Conservation (phyloP, 2,113 vertebrate genomes). For the Globicephala melas region DNA sequence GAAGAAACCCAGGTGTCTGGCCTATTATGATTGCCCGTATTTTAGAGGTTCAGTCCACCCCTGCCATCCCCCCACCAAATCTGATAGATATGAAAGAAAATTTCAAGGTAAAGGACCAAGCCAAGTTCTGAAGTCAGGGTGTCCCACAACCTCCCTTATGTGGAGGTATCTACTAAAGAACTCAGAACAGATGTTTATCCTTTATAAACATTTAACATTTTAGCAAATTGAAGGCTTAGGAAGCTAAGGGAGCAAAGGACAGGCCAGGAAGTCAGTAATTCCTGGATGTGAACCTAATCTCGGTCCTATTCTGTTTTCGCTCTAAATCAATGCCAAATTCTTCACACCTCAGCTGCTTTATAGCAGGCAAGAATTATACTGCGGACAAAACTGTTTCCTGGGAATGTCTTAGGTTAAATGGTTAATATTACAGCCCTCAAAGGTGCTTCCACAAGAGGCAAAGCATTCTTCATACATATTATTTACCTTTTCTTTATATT, state of each 20-base stretch:
- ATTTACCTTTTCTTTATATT: not conserved
- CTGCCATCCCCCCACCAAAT: not conserved
- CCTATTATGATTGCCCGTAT: slow-evolving; percentile 19
- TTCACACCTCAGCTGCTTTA: slow-evolving; percentile 71
- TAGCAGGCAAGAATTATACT: slow-evolving; percentile 59
- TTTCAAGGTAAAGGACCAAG: slow-evolving; percentile 58
- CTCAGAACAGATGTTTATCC: slow-evolving; percentile 56
- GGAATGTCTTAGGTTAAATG: slow-evolving; percentile 51
- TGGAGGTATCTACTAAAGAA: slow-evolving; percentile 12
- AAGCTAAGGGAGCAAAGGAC: slow-evolving; percentile 59
- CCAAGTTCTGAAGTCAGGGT: not conserved
- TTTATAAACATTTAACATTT: slow-evolving; percentile 55
- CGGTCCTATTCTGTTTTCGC: slow-evolving; percentile 56
- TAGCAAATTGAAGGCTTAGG: slow-evolving; percentile 49
- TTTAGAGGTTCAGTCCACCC: slow-evolving; percentile 1
- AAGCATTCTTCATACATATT: not conserved
- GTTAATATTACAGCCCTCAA: slow-evolving; percentile 51
- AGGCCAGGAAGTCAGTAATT: slow-evolving; percentile 63
- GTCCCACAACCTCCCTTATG: not conserved
- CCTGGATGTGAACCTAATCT: slow-evolving; percentile 56
- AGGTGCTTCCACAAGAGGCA: slow-evolving; percentile 26
- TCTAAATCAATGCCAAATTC: slow-evolving; percentile 69
- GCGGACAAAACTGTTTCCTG: slow-evolving; percentile 54
- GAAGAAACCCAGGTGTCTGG: slow-evolving; percentile 72
- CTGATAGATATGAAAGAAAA: slow-evolving; percentile 54